Evolutionary conservation across 2,113 vertebrate species (phyloP).

Genomic region (Tetrax tetrax): DNA sequence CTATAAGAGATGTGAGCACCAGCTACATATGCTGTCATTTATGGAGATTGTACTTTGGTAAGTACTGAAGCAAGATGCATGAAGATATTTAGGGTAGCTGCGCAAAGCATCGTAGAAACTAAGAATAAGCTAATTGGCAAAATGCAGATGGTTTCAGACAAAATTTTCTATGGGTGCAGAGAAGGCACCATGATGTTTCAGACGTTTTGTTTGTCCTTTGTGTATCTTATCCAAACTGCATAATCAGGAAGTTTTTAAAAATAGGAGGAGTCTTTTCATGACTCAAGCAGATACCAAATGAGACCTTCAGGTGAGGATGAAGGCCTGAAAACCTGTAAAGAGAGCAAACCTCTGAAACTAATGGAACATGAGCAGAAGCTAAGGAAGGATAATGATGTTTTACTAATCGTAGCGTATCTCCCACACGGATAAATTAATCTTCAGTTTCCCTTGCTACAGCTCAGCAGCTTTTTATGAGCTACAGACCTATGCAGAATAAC

Average conservation of each 20-base stretch:
- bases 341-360: not conserved
- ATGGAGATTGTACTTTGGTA: not conserved
- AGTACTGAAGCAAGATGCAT: not conserved
- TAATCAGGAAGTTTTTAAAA: not conserved
- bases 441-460: not conserved
- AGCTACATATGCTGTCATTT: not conserved
- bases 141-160: not conserved
- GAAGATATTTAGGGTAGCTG: not conserved
- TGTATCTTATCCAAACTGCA: not conserved
- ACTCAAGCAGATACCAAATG: not conserved
- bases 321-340: not conserved
- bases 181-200: not conserved
- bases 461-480: not conserved
- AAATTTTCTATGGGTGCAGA: not conserved
- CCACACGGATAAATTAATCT: not conserved
- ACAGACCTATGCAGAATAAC: not conserved
- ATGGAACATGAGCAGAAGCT: not conserved
- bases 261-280: not conserved
- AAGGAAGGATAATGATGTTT: not conserved
- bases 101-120: not conserved
- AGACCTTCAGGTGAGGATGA: not conserved
- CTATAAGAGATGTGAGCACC: not conserved
- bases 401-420: not conserved
- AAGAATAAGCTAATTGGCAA: not conserved
- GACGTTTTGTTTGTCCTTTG: not conserved